Evolutionary conservation across 2,113 vertebrate genomes (phyloP).

Genomic region (Marmota flaviventris): DNA sequence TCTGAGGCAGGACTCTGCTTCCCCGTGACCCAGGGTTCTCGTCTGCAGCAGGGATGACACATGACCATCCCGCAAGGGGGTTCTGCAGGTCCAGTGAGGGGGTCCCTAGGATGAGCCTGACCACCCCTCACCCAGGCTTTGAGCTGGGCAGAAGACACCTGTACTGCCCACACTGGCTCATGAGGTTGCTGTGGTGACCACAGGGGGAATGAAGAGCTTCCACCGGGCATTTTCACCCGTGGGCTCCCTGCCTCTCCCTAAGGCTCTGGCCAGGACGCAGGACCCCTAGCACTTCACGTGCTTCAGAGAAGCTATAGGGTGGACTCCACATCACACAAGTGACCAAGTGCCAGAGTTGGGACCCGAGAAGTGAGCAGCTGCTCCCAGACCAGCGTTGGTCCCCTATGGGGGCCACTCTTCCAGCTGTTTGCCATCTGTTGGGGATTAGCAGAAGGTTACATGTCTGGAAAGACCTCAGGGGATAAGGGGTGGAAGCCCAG

Average conservation of each 20-base stretch:
- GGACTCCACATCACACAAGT: not conserved
- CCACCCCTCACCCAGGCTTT: too few species aligned
- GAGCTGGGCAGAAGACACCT: too few species aligned
- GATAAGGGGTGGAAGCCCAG: not conserved
- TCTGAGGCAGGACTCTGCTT: not conserved
- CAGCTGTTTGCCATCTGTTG: not conserved
- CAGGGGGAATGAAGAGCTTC: rapidly evolving
- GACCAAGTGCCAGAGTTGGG: not conserved
- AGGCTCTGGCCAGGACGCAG: not conserved
- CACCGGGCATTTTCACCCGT: not conserved
- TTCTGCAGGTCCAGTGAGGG: not conserved
- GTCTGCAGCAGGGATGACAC: not conserved
- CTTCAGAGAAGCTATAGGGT: not conserved
- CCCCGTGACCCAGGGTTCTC: too few species aligned
- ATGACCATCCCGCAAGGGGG: too few species aligned
- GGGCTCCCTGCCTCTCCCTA: not conserved
- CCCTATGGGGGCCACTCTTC: not conserved
- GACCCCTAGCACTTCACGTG: too few species aligned
- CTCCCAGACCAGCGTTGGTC: not conserved
- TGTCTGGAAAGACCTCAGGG: not conserved
- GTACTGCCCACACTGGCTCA: not conserved
- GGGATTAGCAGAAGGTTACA: not conserved
- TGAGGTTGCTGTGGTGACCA: rapidly evolving
- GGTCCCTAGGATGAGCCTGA: not conserved
- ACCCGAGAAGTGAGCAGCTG: not conserved